Conservation (phyloP, 1,140 invertebrate genomes). For the Heliothis virescens region DNA sequence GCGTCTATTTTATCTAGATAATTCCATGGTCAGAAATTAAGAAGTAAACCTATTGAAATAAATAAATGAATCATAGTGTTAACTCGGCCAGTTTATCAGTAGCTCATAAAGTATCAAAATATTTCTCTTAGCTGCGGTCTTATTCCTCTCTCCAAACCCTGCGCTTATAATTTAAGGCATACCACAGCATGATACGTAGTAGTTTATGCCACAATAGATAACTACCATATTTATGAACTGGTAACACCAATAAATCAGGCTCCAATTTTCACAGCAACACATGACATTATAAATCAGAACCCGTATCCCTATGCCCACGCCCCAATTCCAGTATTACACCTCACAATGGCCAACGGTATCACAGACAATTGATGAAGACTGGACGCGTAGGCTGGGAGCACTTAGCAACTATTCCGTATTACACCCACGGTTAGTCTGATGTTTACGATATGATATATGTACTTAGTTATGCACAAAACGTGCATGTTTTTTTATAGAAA, state of each 20-base stretch:
- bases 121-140: too few relatives aligned
- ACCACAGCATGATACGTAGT: too few relatives aligned
- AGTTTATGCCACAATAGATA: too few relatives aligned
- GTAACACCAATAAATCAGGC: neutral
- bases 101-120: too few relatives aligned
- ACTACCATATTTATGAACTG: too few relatives aligned
- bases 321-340: neutral
- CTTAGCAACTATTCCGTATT: conserved; percentile 30
- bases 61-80: too few relatives aligned
- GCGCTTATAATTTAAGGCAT: too few relatives aligned
- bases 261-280: conserved; percentile 17
- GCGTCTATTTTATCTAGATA: too few relatives aligned
- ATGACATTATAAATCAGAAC: conserved; percentile 20
- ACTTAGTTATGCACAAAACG: neutral
- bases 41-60: too few relatives aligned
- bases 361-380: conserved; percentile 34
- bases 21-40: too few relatives aligned
- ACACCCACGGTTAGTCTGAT: conserved; percentile 8
- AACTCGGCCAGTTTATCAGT: too few relatives aligned
- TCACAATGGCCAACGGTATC: conserved; percentile 19
- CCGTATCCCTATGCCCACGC: conserved; percentile 9
- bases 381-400: conserved; percentile 11
- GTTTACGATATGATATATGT: neutral
- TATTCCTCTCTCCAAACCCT: too few relatives aligned
- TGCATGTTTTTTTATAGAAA: neutral